Base-by-base conservation (phyloP, 2,797 vertebrate species). In the Acanthurus leucopareius region DNA sequence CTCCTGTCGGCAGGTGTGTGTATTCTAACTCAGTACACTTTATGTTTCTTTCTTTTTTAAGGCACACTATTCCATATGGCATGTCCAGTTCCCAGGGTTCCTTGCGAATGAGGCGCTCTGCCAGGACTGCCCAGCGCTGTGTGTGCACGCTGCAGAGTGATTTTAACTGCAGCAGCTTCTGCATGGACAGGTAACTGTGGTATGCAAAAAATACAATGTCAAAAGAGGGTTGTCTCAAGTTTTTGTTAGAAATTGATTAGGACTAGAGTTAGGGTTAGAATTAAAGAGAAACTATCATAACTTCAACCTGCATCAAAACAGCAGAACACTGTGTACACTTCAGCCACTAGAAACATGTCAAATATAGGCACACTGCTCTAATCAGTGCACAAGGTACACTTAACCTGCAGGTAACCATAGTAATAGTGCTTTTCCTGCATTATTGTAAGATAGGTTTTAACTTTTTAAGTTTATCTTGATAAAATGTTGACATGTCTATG, bases 1-100 rank as follows among this genome's bases (percentile, higher is more conserved):
- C n/a, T n/a, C n/a, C n/a, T n/a, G n/a, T n/a, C n/a, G n/a, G n/a
- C n/a, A 44, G 42, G 42, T 67, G 7, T 10, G 2, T 59, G 16
- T 59, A 2, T 44, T 4, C 42, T 60, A 35, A 52, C 45, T 61
- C 9, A 59, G 4, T 10, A 17, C 9, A 15, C 20, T 57, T 5
- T 28, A 17, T 68, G 3, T 62, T 20, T 62, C 1, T 48, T 5
- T 79, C 19, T 68, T 84, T 87, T 82, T 82, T 74, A 91, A 99
- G 97, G 88, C 96, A 91, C 81, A 97, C 95, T 3, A 96, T 97
- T 59, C 97, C 96, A 0, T 98, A 98, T 58, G 97, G 97, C n/a
- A 88, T 99, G 84, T 97, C 97, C 73, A 97, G 92, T 93, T 96
- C 96, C 92, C 93, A 94, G 85, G 94, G 95, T 59, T 91, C 91